A percentile compares a stretch with the other conserved stretches of the same genome.
phyloP scores from a whole-genome alignment of 2,797 vertebrate species.

The Myotis findleyi region DNA sequence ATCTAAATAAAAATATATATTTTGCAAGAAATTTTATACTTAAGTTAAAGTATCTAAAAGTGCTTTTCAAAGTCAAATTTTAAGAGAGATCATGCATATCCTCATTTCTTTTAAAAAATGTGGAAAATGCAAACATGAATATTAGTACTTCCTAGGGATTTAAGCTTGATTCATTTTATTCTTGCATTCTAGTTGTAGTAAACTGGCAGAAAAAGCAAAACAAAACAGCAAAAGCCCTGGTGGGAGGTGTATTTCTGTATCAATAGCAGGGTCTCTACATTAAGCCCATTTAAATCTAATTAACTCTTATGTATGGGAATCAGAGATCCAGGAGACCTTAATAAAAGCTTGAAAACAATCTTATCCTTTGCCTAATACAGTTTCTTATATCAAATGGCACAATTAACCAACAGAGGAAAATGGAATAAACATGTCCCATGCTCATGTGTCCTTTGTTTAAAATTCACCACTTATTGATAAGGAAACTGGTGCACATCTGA shows the following conservation, averaged over 20 bases:
- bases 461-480: neutral
- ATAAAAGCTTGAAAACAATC: constrained; percentile 14
- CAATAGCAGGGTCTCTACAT: neutral
- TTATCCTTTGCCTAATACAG: neutral
- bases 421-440: neutral
- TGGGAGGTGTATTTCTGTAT: neutral
- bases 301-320: constrained; percentile 37
- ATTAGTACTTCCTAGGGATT: neutral
- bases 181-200: neutral
- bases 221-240: neutral
- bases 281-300: constrained; percentile 43
- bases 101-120: neutral
- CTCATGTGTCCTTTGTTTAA: neutral
- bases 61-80: constrained; percentile 16
- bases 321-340: neutral
- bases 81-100: neutral
- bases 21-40: neutral
- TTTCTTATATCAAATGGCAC: neutral
- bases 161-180: neutral
- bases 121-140: neutral
- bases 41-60: neutral
- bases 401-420: constrained; percentile 34
- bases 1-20: neutral
- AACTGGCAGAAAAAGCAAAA: neutral
- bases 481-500: neutral